A percentile compares a stretch with the other conserved stretches of the same genome.
phyloP scores from a whole-genome alignment of 2,113 vertebrate genomes.

The Megaceryle torquata region DNA sequence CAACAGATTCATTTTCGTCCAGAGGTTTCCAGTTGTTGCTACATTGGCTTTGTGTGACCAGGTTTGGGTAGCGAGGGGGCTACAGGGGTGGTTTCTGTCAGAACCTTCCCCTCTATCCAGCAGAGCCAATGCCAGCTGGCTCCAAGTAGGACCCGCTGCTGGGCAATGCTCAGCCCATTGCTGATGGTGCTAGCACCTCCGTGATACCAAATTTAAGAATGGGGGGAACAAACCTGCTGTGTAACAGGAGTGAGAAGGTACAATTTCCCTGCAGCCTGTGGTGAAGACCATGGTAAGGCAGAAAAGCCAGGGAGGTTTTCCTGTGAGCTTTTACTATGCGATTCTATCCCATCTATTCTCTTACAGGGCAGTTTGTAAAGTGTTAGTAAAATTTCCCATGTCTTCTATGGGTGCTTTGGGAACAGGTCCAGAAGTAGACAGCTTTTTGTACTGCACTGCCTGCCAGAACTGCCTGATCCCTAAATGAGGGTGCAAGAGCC shows the following conservation, averaged over 20 bases:
- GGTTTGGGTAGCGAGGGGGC: not conserved
- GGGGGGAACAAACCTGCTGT: too few species aligned
- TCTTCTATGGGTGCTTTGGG: rapidly evolving
- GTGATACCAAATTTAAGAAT: too few species aligned
- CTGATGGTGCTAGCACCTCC: too few species aligned
- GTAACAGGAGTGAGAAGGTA: too few species aligned
- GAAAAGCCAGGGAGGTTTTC: not conserved
- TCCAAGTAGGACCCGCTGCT: not conserved
- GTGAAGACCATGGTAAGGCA: too few species aligned
- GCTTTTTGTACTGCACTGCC: rapidly evolving
- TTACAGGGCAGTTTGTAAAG: not conserved
- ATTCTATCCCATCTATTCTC: not conserved
- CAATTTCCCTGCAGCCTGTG: too few species aligned
- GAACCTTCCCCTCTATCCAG: not conserved
- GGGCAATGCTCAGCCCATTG: not conserved
- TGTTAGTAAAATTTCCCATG: too few species aligned
- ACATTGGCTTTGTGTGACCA: not conserved
- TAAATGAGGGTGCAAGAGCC: not conserved
- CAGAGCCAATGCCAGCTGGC: not conserved
- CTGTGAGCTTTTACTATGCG: not conserved
- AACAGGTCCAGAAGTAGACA: rapidly evolving
- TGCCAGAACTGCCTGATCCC: rapidly evolving
- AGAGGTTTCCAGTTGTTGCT: not conserved
- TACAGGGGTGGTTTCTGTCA: not conserved
- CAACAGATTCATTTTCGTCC: not conserved